Evolutionary conservation across 2,113 vertebrate species (phyloP).

Genomic region (Tupaia tana): DNA sequence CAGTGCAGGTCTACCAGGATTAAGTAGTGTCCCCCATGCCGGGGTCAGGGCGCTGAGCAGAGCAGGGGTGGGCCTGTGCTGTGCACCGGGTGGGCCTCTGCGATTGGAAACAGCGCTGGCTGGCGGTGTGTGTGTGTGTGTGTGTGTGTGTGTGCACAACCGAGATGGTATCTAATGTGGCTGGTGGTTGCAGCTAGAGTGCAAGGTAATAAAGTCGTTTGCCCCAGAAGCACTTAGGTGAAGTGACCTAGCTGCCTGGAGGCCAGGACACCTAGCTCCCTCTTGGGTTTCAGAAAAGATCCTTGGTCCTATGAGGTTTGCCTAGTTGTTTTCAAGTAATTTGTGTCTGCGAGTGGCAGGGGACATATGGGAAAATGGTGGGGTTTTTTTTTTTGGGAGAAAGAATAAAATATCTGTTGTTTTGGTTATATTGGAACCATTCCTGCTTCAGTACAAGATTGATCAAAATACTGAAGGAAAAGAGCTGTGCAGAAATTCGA

Average conservation of each 20-base stretch:
- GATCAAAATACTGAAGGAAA: neutral
- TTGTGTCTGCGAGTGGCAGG: neutral
- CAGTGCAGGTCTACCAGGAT: neutral
- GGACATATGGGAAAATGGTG: neutral
- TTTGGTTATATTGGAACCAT: neutral
- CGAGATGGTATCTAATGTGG: constrained; percentile 11
- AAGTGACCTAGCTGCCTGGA: neutral
- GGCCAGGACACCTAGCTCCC: neutral
- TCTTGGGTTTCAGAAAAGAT: neutral
- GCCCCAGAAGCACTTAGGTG: constrained; percentile 10
- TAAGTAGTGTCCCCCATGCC: constrained; percentile 23
- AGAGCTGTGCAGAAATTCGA: neutral
- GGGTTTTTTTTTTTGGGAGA: neutral
- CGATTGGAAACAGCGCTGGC: neutral
- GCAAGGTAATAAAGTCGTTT: constrained; percentile 34
- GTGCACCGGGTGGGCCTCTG: neutral
- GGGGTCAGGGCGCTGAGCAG: neutral
- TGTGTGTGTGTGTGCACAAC: neutral
- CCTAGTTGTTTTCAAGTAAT: constrained; percentile 21
- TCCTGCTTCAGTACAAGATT: constrained; percentile 31
- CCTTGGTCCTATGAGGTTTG: neutral
- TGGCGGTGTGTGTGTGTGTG: neutral
- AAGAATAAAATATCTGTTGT: neutral
- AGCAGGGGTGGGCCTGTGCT: neutral
- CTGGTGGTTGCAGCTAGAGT: neutral